Evolutionary conservation across 2,113 vertebrate species (phyloP).

Genomic region (Malaclemys terrapin): DNA sequence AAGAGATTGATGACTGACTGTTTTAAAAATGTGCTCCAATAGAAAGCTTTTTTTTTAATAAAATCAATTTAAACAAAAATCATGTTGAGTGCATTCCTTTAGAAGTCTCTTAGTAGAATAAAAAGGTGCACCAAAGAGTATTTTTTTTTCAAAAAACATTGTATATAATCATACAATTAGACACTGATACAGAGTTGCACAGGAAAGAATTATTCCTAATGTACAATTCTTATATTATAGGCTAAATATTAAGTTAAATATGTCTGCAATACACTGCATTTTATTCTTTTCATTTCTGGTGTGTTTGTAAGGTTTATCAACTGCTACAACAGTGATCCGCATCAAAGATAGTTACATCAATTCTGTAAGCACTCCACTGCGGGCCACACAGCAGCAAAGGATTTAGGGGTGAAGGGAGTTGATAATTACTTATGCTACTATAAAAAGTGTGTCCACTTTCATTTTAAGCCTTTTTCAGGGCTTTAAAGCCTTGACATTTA

Average conservation of each 20-base stretch:
- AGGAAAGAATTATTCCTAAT: rapidly evolving
- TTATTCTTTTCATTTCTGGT: neutral
- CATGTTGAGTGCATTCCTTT: rapidly evolving
- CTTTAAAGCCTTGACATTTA: constrained; percentile 69
- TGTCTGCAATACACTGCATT: neutral
- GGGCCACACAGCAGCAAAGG: constrained; percentile 57
- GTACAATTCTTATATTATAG: rapidly evolving
- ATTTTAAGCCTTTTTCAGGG: constrained; percentile 62
- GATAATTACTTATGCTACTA: constrained; percentile 75
- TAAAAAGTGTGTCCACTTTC: constrained; percentile 42
- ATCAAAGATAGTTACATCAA: constrained; percentile 58
- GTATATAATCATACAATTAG: no score
- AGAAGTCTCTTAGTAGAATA: neutral
- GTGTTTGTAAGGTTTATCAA: neutral
- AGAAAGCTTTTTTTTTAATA: neutral
- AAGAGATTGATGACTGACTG: rapidly evolving
- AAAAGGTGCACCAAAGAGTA: neutral
- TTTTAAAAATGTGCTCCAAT: rapidly evolving
- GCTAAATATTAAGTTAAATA: neutral
- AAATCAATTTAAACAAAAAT: neutral
- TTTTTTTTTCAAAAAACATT: neutral
- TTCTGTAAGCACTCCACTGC: constrained; percentile 49
- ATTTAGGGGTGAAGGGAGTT: constrained; percentile 66
- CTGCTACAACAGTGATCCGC: neutral
- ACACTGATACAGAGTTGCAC: rapidly evolving